Evolutionary conservation across 2,113 vertebrate genomes (phyloP).

Genomic region (Pholis gunnellus): DNA sequence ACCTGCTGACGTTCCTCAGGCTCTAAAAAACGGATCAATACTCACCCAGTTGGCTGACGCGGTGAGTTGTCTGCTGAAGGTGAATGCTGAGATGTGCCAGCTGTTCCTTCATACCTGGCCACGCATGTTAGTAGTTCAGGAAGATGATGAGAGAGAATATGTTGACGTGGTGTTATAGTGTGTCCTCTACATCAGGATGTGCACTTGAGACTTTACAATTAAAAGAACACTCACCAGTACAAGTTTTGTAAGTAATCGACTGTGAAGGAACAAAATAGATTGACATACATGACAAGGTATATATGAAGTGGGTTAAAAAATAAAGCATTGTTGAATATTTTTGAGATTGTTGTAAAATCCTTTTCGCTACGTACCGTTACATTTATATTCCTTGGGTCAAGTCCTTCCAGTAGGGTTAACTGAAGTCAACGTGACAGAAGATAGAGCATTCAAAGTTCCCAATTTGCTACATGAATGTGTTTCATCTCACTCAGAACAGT

Average conservation of each 20-base stretch:
- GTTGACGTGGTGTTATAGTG: neutral
- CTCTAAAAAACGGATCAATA: neutral
- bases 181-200: neutral
- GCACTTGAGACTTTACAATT: neutral
- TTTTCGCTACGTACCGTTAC: conserved; percentile 4
- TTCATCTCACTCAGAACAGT: neutral
- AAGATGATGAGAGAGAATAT: too few species aligned
- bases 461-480: neutral
- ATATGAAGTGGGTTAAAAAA: neutral
- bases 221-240: conserved; percentile 50
- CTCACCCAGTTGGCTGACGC: conserved; percentile 37
- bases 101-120: conserved; percentile 27
- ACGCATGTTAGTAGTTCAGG: neutral
- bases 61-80: neutral
- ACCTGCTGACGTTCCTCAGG: too few species aligned
- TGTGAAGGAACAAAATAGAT: neutral
- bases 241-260: neutral
- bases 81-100: neutral
- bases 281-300: conserved; percentile 3
- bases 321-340: neutral
- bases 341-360: neutral
- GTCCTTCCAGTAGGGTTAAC: conserved; percentile 6
- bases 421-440: conserved; percentile 13
- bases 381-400: neutral
- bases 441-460: neutral